Evolutionary conservation across 2,888 invertebrate species (phyloP), one percentile per base, ranked within the genome.

Genomic region (Heliconius sara): DNA sequence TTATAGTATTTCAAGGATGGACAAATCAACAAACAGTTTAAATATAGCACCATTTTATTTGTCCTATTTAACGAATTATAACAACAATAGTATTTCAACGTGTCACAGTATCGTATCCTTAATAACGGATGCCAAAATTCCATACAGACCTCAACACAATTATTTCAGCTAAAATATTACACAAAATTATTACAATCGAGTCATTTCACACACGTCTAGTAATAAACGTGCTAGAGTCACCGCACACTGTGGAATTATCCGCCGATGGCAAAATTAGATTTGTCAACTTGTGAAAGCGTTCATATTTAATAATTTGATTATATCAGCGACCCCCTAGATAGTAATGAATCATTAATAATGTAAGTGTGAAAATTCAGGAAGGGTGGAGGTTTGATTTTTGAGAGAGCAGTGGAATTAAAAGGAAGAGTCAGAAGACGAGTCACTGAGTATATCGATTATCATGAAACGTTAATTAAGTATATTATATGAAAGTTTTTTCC

Each of bases 141-240:
- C 79, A 78, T 81, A 83, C 83, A 75, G 75, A 89, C 90, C 90
- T 91, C 90, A 91, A 88, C 90, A 92, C 91, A 92, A 91, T 93
- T 92, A 91, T 90, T 85, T 86, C 85, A 84, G 87, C 91, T 90
- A 90, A 92, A 93, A 92, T 92, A 92, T 90, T 80, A 83, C 86
- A 87, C 84, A 91, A 90, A 92, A 92, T 92, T 89, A 90, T 91
- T 86, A 89, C 92, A 89, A 91, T 90, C 90, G 89, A 83, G 82
- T 79, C 83, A 81, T 85, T 83, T 82, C 87, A 86, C 83, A 60
- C 73, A 73, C 34, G 86, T 87, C 87, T 88, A 87, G 87, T 73
- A 73, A 73, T 60, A 60, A 73, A 60, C 60, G 73, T 13, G 9
- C 16, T 65, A 19, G 52, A 60, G 73, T 60, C 60, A 73, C 73